These are phyloP conservation scores for Epinotia bilunana DNA, from an alignment of 2,888 invertebrate species.

Conservation along the genomic window DNA sequence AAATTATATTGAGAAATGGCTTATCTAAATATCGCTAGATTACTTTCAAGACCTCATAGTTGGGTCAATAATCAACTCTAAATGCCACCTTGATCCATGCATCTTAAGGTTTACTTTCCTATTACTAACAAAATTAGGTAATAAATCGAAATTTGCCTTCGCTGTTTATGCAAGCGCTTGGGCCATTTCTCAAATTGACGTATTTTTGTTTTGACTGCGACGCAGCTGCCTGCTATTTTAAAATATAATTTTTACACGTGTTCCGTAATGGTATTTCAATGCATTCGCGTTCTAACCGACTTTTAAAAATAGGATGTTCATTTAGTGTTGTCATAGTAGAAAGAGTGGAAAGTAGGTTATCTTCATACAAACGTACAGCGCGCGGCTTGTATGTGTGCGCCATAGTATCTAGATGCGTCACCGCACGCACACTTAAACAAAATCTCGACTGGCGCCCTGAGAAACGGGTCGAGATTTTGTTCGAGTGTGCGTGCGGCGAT, in stretches of 20 bases:
- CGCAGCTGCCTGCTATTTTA: slow-evolving; percentile 52
- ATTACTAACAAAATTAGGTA: background rate
- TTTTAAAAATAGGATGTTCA: background rate
- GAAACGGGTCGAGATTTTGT: too few species aligned
- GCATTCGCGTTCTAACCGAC: background rate
- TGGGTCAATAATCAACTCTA: background rate
- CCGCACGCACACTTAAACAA: too few species aligned
- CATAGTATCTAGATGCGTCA: too few species aligned
- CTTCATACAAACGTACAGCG: too few species aligned
- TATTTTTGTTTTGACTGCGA: slow-evolving; percentile 62
- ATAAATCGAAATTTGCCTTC: slow-evolving; percentile 19
- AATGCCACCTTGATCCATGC: background rate
- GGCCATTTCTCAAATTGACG: slow-evolving; percentile 58
- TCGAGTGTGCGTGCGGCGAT: too few species aligned
- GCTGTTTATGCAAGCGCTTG: slow-evolving; percentile 19
- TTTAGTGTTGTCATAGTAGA: too few species aligned
- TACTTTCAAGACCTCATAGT: background rate
- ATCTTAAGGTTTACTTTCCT: background rate
- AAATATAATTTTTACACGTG: slow-evolving; percentile 19
- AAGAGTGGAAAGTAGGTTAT: too few species aligned
- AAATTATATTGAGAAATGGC: background rate
- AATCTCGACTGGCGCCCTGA: too few species aligned
- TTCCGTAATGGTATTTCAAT: background rate
- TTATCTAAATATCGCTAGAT: background rate
- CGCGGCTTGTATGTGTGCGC: too few species aligned